Evolutionary conservation across 2,113 vertebrate genomes (phyloP).

Genomic region (Salminus brasiliensis): DNA sequence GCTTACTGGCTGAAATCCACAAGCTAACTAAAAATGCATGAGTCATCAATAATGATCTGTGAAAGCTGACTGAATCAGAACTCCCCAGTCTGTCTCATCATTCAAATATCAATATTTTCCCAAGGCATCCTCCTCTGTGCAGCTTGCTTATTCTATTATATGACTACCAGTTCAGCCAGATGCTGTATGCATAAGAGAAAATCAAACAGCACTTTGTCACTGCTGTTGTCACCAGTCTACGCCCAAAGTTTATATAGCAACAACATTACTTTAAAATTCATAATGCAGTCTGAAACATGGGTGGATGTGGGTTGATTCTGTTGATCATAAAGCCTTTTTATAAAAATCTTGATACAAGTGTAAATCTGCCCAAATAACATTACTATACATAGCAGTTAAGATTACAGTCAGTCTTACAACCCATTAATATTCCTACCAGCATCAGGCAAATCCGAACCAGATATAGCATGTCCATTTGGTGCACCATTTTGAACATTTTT

Average conservation of each 20-base stretch:
- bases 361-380: neutral
- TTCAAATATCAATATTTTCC: constrained; percentile 56
- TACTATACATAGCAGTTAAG: too few relatives aligned
- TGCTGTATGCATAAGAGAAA: constrained; percentile 55
- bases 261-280: constrained; percentile 10
- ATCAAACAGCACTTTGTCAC: constrained; percentile 60
- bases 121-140: constrained; percentile 42
- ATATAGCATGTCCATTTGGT: constrained; percentile 59
- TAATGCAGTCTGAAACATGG: neutral
- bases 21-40: neutral
- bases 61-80: neutral
- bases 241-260: constrained; percentile 64
- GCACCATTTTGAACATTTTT: constrained; percentile 65
- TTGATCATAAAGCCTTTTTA: neutral
- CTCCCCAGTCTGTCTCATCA: neutral
- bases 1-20: neutral
- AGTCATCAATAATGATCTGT: neutral
- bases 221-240: constrained; percentile 53
- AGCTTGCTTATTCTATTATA: neutral
- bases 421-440: constrained; percentile 53
- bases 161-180: constrained; percentile 32
- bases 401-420: neutral
- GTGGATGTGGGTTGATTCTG: neutral
- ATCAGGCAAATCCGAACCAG: constrained; percentile 42
- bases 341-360: neutral